Base-by-base conservation (phyloP, 2,797 vertebrate species). In the Lindbergichthys nudifrons region DNA sequence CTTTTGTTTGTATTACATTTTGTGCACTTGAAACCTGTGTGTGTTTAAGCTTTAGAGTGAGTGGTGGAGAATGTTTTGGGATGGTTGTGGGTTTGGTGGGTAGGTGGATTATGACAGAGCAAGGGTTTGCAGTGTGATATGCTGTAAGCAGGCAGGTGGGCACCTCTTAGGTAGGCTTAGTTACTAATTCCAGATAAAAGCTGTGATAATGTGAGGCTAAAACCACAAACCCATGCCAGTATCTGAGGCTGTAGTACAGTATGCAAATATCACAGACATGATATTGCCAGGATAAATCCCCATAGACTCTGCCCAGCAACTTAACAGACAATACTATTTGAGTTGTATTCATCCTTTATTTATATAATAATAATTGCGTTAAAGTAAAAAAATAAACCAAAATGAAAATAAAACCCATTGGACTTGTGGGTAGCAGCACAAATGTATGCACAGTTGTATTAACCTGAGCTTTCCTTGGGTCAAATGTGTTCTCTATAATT, bases 121-220 rank as follows among this genome's bases (percentile, higher is more conserved):
- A 84, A 82, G 89, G 84, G 84, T 91, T 73, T 74, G 61, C 43
- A 73, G 63, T 81, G 76, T 77, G 75, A 86, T 87, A 58, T 65
- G 75, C 69, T 89, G 79, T 72, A 79, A 82, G 71, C 81, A 82
- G 78, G 84, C 65, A 53, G 84, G 74, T 62, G 65, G 77, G 75
- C 69, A 70, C 57, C 77, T 83, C 82, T 83, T 75, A 77, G 65
- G 63, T 56, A 76, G 75, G 84, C 88, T 92, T 85, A 87, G 73
- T 69, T 73, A 70, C 78, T 92, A 85, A 92, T 90, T 88, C 85
- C 79, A 87, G 81, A 92, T 89, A 75, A 91, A 92, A 91, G 90
- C 70, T 73, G 79, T 52, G 56, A 72, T 90, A 84, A 87, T 80
- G 82, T 85, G 80, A 82, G 79, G 79, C 81, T 86, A 74, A 90